These are phyloP conservation scores for Panthera tigris DNA, from an alignment of 2,113 vertebrate genomes.

Conservation along the genomic window DNA sequence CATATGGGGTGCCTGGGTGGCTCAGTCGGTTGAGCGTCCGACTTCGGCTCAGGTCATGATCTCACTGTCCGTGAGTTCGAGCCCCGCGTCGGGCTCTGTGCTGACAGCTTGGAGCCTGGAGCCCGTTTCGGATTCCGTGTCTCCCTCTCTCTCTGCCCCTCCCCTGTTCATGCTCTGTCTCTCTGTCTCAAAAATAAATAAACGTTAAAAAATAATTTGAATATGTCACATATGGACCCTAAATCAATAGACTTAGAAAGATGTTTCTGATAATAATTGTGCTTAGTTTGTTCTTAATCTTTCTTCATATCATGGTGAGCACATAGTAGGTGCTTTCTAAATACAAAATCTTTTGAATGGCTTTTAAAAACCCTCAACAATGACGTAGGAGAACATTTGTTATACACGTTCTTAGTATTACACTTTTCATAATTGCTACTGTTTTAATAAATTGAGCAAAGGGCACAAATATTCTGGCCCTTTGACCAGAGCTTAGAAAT, in stretches of 20 bases:
- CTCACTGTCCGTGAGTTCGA: too few relatives aligned
- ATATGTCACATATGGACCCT: background rate
- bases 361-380: conserved; percentile 26
- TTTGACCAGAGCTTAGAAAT: conserved; percentile 46
- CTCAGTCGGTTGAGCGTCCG: too few relatives aligned
- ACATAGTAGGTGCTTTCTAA: background rate
- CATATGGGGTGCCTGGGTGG: background rate
- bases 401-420: background rate
- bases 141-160: too few relatives aligned
- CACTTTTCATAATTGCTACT: background rate
- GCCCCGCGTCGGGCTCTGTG: too few relatives aligned
- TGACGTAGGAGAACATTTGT: background rate
- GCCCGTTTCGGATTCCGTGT: too few relatives aligned
- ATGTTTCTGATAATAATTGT: background rate
- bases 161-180: too few relatives aligned
- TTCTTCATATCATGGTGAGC: background rate
- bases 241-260: background rate
- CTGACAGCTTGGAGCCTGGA: too few relatives aligned
- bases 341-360: background rate
- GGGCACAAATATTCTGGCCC: background rate
- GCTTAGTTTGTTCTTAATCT: background rate
- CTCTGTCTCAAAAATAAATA: too few relatives aligned
- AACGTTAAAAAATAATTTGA: background rate
- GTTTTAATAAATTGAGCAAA: conserved; percentile 37
- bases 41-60: too few relatives aligned